A percentile compares a stretch with the other conserved stretches of the same genome.
phyloP scores from a whole-genome alignment of 2,888 invertebrate species.

The Deladenus siricidicola region DNA sequence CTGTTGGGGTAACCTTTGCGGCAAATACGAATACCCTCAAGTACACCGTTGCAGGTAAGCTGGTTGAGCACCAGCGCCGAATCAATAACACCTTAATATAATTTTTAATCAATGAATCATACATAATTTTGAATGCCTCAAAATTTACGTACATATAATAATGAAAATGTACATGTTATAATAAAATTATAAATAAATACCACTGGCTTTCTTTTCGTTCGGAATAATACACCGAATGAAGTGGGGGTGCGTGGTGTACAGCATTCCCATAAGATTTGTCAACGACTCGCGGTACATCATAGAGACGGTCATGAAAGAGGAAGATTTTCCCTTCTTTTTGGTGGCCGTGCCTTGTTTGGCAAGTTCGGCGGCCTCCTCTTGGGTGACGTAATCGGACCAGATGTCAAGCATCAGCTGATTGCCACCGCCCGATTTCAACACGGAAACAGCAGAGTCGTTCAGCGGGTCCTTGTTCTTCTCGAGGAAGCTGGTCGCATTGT shows the following conservation, averaged over 20 bases:
- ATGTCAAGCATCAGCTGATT: conserved; percentile 73
- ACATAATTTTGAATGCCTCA: too few relatives aligned
- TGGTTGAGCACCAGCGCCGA: conserved; percentile 98
- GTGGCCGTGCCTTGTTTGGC: conserved; percentile 43
- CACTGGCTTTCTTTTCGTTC: conserved; percentile 62
- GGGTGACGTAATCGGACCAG: conserved; percentile 51
- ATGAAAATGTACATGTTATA: not conserved
- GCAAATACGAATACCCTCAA: conserved; percentile 99
- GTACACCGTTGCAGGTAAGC: conserved; percentile 99
- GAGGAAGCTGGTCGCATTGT: conserved; percentile 57
- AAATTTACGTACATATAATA: too few relatives aligned
- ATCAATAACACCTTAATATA: conserved; percentile 81
- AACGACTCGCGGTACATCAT: conserved; percentile 79
- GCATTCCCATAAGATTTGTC: conserved; percentile 93
- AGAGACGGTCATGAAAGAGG: conserved; percentile 81
- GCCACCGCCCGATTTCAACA: conserved; percentile 50
- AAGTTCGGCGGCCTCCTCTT: conserved; percentile 51
- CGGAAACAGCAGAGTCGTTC: conserved; percentile 55
- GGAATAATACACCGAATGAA: conserved; percentile 99
- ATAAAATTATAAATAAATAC: conserved; percentile 20
- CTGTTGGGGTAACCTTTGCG: conserved; percentile 98
- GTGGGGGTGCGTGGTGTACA: conserved; percentile 94
- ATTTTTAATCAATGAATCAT: too few relatives aligned
- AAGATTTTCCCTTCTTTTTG: conserved; percentile 48
- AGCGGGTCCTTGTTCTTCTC: conserved; percentile 60